Percentiles rank a stretch among this genome's conserved stretches.
Evolutionary conservation across 2,113 vertebrate species (phyloP).

Genomic region (Castor canadensis): DNA sequence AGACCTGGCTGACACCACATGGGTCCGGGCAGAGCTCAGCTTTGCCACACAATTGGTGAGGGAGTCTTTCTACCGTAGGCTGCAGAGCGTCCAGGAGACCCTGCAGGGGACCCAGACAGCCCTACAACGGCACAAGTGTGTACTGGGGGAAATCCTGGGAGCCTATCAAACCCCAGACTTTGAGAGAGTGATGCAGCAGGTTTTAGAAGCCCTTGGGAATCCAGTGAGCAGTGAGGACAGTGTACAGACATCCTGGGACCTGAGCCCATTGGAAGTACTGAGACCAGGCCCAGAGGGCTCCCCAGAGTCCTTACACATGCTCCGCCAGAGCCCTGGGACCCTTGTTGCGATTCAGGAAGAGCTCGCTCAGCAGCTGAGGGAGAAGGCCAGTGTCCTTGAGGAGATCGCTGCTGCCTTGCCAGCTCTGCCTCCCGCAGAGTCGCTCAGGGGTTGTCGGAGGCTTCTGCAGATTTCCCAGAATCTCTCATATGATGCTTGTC

Average conservation of each 20-base stretch:
- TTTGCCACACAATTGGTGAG: slow-evolving; percentile 90
- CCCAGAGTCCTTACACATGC: slow-evolving; percentile 79
- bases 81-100: slow-evolving; percentile 90
- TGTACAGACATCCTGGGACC: slow-evolving; percentile 78
- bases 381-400: slow-evolving; percentile 89
- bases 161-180: slow-evolving; percentile 87
- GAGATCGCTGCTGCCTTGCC: slow-evolving; percentile 89
- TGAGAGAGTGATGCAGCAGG: slow-evolving; percentile 87
- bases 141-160: slow-evolving; percentile 87
- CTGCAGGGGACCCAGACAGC: slow-evolving; percentile 88
- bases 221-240: slow-evolving; percentile 71
- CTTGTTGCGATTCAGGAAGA: slow-evolving; percentile 87
- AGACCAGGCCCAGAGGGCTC: slow-evolving; percentile 84
- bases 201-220: slow-evolving; percentile 83
- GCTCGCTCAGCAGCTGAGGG: slow-evolving; percentile 91
- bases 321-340: slow-evolving; percentile 76
- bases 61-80: slow-evolving; percentile 88
- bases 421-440: slow-evolving; percentile 78
- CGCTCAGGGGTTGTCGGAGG: slow-evolving; percentile 80
- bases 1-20: slow-evolving; percentile 76
- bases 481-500: slow-evolving; percentile 81
- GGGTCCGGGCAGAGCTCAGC: slow-evolving; percentile 92
- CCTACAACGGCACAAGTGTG: slow-evolving; percentile 88
- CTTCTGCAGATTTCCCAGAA: slow-evolving; percentile 86
- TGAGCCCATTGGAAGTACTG: slow-evolving; percentile 76